Conservation (phyloP, 1,140 invertebrate species). For the Pogonomyrmex californicus region DNA sequence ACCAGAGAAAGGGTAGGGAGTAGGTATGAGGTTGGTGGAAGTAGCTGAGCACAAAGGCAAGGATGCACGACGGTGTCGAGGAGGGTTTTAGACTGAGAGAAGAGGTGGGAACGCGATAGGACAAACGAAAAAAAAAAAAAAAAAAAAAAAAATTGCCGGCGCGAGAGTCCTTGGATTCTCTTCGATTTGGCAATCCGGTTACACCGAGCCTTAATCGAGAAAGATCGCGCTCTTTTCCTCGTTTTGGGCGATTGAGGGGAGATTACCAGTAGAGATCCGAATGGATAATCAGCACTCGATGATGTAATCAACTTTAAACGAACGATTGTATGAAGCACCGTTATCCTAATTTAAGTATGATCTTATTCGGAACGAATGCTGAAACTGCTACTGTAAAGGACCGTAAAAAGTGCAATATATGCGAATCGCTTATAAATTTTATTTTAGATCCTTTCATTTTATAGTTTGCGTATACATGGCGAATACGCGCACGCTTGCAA, state of each 20-base stretch:
- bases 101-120: neutral
- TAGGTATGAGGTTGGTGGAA: conserved; percentile 61
- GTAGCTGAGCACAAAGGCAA: neutral
- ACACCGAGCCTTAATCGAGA: conserved; percentile 65
- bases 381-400: neutral
- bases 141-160: conserved; percentile 23
- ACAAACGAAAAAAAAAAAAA: neutral
- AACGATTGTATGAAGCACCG: conserved; percentile 2
- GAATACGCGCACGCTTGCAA: neutral
- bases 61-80: neutral
- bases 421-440: neutral
- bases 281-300: conserved; percentile 39
- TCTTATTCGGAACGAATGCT: neutral
- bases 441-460: neutral
- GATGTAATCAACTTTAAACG: conserved; percentile 30
- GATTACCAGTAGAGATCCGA: conserved; percentile 39
- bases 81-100: neutral
- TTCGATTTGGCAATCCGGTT: conserved; percentile 65
- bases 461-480: neutral
- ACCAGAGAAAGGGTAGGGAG: conserved; percentile 49
- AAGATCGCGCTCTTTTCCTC: conserved; percentile 1
- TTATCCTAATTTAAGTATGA: conserved; percentile 26
- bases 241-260: conserved; percentile 14
- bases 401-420: neutral
- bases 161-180: conserved; percentile 23